Base-by-base conservation (phyloP, 2,888 invertebrate genomes). In the Bugula neritina region DNA sequence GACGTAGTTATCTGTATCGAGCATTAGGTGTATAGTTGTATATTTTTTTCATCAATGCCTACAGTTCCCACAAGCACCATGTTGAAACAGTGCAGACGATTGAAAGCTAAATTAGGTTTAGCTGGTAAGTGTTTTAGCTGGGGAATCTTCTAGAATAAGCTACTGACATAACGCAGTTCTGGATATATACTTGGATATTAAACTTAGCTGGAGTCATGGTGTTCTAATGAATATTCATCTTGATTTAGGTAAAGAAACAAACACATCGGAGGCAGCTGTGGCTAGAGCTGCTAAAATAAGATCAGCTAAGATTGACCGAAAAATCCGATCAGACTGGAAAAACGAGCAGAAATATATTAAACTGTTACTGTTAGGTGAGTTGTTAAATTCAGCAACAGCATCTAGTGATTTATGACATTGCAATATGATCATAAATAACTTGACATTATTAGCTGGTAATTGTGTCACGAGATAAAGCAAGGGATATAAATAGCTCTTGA, bases 321-420 rank as follows among this genome's bases (percentile, higher is more conserved):
- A 31, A 63, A 63, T 80, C 5, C 76, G 78, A 71, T 76, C 78
- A 69, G 75, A 79, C 13, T 77, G 78, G 71, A 76, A 77, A 71
- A 75, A 78, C 57, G 79, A 80, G 2, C 58, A 79, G 35, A 79
- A 77, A 70, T 73, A 76, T 31, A 72, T 79, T 5, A 80, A 79
- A 72, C 74, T 80, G 3, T 73, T 80, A 29, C 72, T 80, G 5
- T 72, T 79, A 55, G 80, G 79, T 79, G 73, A 75, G 76, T 73
- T 21, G 23, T 3, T 35, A 5, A 34, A 17, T 17, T 10, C 21
- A 21, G 69, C 35, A 25, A 21, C n/a, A n/a, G n/a, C n/a, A n/a
- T n/a, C n/a, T n/a, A n/a, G n/a, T n/a, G n/a, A n/a, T n/a, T n/a
- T n/a, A n/a, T n/a, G n/a, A n/a, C n/a, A n/a, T n/a, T n/a, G n/a